Evolutionary conservation across 35 echinoderm and acorn worm species (phyloP).

Genomic region (Amphiura filiformis): DNA sequence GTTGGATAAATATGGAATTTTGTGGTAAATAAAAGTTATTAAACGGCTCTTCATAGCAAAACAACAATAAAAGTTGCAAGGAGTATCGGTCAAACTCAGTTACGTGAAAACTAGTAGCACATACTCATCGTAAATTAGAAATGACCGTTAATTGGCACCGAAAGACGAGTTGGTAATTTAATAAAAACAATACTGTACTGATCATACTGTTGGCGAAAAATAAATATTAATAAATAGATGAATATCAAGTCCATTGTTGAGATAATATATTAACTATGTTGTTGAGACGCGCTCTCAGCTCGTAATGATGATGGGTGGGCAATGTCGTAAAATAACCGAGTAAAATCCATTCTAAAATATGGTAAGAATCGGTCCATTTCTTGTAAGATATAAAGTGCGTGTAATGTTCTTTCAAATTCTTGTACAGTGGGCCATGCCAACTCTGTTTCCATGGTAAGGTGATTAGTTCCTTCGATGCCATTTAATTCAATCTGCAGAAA

Average conservation of each 20-base stretch:
- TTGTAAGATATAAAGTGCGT: not conserved
- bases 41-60: not conserved
- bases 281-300: no score
- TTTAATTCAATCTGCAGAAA: not conserved
- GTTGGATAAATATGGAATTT: no score
- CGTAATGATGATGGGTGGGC: not conserved
- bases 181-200: conserved; percentile 5
- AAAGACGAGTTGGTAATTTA: conserved; percentile 5
- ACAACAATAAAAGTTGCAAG: not conserved
- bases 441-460: not conserved
- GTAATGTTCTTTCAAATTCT: not conserved
- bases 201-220: not conserved
- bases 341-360: not conserved
- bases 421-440: not conserved
- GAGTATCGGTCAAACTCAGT: not conserved
- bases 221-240: conserved; percentile 8
- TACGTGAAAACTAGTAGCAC: not conserved
- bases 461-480: not conserved
- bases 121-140: not conserved
- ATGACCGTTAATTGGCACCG: not conserved
- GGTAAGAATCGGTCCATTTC: not conserved
- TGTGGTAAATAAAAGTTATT: no score
- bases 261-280: no score
- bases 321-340: not conserved
- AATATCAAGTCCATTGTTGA: not conserved